Evolutionary conservation across 2,888 invertebrate species (phyloP).

Genomic region (Saturnia japonica): DNA sequence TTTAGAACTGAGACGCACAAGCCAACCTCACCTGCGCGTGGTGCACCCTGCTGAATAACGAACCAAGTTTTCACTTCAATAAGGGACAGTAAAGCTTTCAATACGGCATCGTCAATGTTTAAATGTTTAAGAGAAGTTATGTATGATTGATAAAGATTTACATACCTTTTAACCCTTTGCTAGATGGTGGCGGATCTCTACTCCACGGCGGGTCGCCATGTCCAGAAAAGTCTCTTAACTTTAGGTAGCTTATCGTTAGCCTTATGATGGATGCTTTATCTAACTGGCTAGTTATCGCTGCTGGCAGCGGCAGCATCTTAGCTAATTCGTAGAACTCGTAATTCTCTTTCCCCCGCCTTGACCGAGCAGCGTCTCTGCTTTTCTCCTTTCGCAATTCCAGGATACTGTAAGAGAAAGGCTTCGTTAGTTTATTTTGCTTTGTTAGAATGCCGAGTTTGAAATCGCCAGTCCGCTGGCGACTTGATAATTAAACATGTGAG

Average conservation of each 20-base stretch:
- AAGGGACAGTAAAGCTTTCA: no score
- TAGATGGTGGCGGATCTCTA: conserved; percentile 88
- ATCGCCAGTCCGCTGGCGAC: not conserved
- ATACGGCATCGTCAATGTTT: not conserved
- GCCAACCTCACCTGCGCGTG: no score
- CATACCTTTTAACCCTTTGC: conserved; percentile 92
- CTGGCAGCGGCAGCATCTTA: conserved; percentile 94
- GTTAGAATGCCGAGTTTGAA: not conserved
- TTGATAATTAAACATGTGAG: not conserved
- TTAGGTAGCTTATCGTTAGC: conserved; percentile 97
- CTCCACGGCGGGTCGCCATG: conserved; percentile 99
- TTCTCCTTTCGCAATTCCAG: conserved; percentile 96
- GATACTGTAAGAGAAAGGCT: conserved; percentile 85
- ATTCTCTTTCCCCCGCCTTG: conserved; percentile 96
- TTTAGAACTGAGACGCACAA: no score
- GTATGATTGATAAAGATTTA: conserved; percentile 22
- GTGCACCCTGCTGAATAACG: no score
- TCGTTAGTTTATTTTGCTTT: not conserved
- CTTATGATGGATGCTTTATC: conserved; percentile 98
- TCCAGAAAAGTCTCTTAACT: conserved; percentile 95
- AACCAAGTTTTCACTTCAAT: no score
- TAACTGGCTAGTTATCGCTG: conserved; percentile 96
- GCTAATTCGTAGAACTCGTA: conserved; percentile 98
- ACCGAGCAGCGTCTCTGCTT: conserved; percentile 95
- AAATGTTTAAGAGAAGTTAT: not conserved